These are phyloP conservation scores for Drosophila rhopaloa DNA, from an alignment of 1,140 invertebrate species.

Conservation along the genomic window DNA sequence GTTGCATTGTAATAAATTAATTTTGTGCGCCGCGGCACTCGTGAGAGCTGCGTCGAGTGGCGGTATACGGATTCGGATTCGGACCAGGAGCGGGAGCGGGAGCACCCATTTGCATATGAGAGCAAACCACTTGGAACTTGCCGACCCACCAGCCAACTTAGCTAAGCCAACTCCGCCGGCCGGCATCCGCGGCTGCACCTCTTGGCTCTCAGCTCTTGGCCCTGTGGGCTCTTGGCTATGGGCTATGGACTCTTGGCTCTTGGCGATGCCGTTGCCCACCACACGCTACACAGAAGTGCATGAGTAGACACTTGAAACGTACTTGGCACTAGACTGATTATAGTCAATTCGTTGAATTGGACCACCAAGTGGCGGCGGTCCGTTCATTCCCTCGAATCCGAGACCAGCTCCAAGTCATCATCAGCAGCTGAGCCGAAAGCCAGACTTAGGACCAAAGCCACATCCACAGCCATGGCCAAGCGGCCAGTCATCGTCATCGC, in stretches of 20 bases:
- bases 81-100: conserved; percentile 29
- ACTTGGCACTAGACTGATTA: conserved; percentile 83
- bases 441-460: conserved; percentile 4
- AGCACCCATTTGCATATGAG: conserved; percentile 68
- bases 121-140: conserved; percentile 72
- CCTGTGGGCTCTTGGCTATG: conserved; percentile 11
- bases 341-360: conserved; percentile 83
- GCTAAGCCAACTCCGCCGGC: conserved; percentile 18
- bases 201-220: conserved; percentile 5
- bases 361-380: conserved; percentile 71
- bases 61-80: conserved; percentile 6
- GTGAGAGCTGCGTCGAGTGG: conserved; percentile 47
- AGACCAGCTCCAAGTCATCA: conserved; percentile 39
- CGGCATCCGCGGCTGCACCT: conserved; percentile 26
- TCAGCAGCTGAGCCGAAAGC: conserved; percentile 29
- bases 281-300: conserved; percentile 63
- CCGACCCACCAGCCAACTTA: conserved; percentile 44
- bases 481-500: conserved; percentile 69
- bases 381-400: conserved; percentile 41
- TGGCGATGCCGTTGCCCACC: conserved; percentile 30
- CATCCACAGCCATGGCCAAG: conserved; percentile 43
- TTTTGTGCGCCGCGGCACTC: conserved; percentile 72
- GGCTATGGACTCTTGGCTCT: conserved; percentile 13
- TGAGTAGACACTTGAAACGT: conserved; percentile 81
- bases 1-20: conserved; percentile 83